These are phyloP conservation scores for Timema podura DNA, from an alignment of 2,888 invertebrate genomes.

Conservation along the genomic window DNA sequence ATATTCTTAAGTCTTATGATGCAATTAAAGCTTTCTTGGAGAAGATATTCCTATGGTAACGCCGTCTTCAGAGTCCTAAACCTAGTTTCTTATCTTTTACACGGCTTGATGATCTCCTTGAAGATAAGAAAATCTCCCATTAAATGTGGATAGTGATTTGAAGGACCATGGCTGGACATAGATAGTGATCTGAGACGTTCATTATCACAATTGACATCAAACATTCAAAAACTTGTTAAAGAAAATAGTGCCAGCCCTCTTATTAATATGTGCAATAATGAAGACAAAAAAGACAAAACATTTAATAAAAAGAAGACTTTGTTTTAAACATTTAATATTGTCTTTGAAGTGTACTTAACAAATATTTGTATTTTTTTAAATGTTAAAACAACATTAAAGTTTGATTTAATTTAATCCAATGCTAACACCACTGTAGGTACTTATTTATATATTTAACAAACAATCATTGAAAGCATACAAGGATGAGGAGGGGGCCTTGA, in stretches of 20 bases:
- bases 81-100: not conserved
- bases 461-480: no score
- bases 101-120: not conserved
- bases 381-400: no score
- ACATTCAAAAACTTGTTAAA: constrained; percentile 6
- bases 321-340: not conserved
- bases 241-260: not conserved
- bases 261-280: not conserved
- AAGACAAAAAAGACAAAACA: no score
- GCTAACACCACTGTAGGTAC: no score
- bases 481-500: no score
- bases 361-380: not conserved
- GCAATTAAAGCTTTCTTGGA: not conserved
- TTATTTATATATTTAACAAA: no score
- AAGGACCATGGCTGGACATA: constrained; percentile 22
- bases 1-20: not conserved
- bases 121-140: constrained; percentile 2
- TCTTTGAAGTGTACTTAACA: not conserved
- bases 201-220: constrained; percentile 7
- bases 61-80: constrained; percentile 5
- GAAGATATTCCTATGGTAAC: not conserved
- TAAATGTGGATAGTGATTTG: not conserved
- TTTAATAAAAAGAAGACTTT: no score
- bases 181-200: constrained; percentile 21
- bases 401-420: no score